Conservation (phyloP, 2,888 invertebrate genomes). For the Drosophila parthenogenetica region DNA sequence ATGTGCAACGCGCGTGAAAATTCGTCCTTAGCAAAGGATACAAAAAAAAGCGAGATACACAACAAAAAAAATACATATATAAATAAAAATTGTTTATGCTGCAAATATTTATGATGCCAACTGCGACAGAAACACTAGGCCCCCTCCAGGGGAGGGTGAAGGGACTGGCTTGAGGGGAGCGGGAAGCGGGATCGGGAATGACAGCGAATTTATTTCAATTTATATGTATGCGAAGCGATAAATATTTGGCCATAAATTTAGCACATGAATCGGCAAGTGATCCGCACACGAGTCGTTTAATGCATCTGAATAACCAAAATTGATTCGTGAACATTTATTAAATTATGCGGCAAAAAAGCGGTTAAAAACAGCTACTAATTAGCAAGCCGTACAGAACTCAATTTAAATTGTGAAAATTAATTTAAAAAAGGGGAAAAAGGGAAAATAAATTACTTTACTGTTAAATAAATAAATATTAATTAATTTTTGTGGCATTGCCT, state of each 20-base stretch:
- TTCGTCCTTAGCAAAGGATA: constrained; percentile 67
- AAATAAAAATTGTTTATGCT: constrained; percentile 69
- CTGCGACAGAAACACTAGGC: constrained; percentile 30
- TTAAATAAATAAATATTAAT: constrained; percentile 11
- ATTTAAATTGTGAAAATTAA: constrained; percentile 16
- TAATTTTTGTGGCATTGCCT: background rate
- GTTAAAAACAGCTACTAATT: constrained; percentile 23
- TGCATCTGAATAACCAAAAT: constrained; percentile 33
- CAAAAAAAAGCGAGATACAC: constrained; percentile 27
- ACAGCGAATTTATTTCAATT: constrained; percentile 65
- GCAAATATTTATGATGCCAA: constrained; percentile 72
- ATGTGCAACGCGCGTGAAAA: constrained; percentile 79
- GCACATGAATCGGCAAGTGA: constrained; percentile 57
- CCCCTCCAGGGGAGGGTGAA: background rate
- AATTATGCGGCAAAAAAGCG: constrained; percentile 23
- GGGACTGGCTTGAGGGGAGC: background rate
- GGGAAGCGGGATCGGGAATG: background rate
- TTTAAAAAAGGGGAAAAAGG: constrained; percentile 9
- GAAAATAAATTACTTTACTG: background rate
- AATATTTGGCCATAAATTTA: constrained; percentile 74
- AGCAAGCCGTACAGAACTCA: constrained; percentile 21
- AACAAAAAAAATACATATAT: constrained; percentile 13
- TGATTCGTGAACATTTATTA: constrained; percentile 41
- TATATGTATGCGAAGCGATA: constrained; percentile 65
- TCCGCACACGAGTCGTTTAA: constrained; percentile 30